These are phyloP conservation scores for Todus mexicanus DNA, from an alignment of 2,797 vertebrate genomes.

Conservation along the genomic window DNA sequence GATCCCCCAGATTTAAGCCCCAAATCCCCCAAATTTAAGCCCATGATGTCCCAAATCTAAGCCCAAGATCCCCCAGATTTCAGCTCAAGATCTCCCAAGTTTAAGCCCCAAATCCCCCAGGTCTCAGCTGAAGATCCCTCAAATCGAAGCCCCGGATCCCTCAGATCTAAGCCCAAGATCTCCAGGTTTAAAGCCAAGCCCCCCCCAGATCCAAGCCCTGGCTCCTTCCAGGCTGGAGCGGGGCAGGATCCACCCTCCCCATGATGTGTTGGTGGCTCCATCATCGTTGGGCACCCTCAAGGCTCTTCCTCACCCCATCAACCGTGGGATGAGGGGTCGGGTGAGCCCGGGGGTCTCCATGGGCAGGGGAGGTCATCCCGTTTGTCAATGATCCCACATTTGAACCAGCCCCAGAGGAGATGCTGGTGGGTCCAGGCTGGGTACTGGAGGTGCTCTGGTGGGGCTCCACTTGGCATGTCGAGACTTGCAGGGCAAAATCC, in stretches of 20 bases:
- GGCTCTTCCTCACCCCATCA: neutral
- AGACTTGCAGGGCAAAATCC: neutral
- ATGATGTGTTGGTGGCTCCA: neutral
- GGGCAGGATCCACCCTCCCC: neutral
- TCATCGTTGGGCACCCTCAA: accelerated
- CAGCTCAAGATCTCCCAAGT: neutral
- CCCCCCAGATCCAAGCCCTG: neutral
- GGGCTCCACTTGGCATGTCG: neutral
- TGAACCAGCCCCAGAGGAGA: neutral
- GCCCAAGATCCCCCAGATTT: neutral
- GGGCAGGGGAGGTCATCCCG: neutral
- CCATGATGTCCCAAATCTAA: neutral
- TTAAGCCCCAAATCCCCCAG: neutral
- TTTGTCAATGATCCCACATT: too few relatives aligned
- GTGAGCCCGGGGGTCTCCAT: accelerated
- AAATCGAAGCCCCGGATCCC: neutral
- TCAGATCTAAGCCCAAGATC: neutral
- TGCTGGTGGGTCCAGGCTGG: neutral
- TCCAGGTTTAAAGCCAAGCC: neutral
- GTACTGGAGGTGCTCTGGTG: neutral
- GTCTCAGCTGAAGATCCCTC: neutral
- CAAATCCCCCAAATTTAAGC: accelerated
- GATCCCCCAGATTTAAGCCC: accelerated
- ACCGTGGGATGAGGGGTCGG: accelerated
- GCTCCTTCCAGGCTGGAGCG: accelerated